phyloP scores from a whole-genome alignment of 1,140 invertebrate genomes.

The Orussus abietinus region DNA sequence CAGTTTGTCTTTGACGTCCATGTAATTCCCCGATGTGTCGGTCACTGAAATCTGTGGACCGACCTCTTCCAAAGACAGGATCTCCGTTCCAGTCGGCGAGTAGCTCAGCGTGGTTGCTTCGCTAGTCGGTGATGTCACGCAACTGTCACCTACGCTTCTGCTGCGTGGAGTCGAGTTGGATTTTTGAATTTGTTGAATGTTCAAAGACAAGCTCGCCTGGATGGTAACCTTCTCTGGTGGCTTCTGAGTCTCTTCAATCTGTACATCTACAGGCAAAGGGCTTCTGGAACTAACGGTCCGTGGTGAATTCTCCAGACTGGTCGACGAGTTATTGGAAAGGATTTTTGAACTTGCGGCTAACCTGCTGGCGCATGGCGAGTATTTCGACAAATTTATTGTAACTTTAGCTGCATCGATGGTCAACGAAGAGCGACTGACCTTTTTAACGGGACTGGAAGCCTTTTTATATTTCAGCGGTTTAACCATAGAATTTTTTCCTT shows the following conservation, averaged over 20 bases:
- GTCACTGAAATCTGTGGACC: slow-evolving; percentile 20
- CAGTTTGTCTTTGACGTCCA: slow-evolving; percentile 23
- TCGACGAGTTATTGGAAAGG: slow-evolving; percentile 33
- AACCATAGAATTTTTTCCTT: slow-evolving; percentile 21
- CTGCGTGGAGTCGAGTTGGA: slow-evolving; percentile 29
- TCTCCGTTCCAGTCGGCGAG: slow-evolving; percentile 39
- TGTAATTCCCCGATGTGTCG: slow-evolving; percentile 20
- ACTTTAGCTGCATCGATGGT: slow-evolving; percentile 40
- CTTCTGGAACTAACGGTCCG: slow-evolving; percentile 37
- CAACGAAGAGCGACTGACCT: slow-evolving; percentile 41
- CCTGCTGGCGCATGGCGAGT: slow-evolving; percentile 49
- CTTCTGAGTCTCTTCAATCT: slow-evolving; percentile 10
- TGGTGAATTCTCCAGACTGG: slow-evolving; percentile 40
- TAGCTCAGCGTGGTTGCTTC: slow-evolving; percentile 42
- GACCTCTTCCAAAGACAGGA: slow-evolving; percentile 37
- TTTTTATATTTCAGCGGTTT: slow-evolving; percentile 32
- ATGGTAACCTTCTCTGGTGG: slow-evolving; percentile 26
- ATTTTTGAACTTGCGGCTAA: slow-evolving; percentile 49
- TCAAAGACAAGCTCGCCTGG: slow-evolving; percentile 35
- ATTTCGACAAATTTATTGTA: slow-evolving; percentile 45
- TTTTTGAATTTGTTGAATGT: slow-evolving; percentile 33
- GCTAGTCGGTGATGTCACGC: slow-evolving; percentile 42
- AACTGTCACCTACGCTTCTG: slow-evolving; percentile 39
- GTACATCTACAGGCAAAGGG: slow-evolving; percentile 24
- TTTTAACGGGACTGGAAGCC: slow-evolving; percentile 38